phyloP scores from a whole-genome alignment of 2,113 vertebrate genomes.

The Erpornis zantholeuca region DNA sequence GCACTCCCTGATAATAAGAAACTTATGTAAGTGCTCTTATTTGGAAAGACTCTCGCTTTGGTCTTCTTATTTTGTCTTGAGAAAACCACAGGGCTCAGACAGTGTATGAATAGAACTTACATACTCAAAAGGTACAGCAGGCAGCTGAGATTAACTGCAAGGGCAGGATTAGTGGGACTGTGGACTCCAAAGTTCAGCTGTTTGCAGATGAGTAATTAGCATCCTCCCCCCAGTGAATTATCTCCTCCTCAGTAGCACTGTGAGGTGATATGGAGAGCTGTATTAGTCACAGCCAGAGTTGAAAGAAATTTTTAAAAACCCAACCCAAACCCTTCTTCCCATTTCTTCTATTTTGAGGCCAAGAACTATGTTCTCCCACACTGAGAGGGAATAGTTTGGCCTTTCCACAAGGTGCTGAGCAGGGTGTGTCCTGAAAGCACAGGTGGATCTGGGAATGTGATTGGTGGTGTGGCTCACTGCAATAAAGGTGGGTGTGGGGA shows the following conservation, averaged over 20 bases:
- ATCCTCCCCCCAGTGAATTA: neutral
- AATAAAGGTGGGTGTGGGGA: neutral
- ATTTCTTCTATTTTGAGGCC: neutral
- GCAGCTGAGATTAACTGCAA: neutral
- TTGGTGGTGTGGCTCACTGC: neutral
- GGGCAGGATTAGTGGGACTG: neutral
- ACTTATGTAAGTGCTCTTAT: constrained; percentile 14
- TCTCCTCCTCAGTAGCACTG: neutral
- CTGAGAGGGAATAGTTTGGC: neutral
- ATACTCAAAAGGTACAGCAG: neutral
- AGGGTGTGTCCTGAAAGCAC: neutral
- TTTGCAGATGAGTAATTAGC: constrained; percentile 11
- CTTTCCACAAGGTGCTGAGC: neutral
- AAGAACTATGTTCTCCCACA: neutral
- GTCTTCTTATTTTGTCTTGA: constrained; percentile 9
- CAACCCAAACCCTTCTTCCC: neutral
- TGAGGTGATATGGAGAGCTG: neutral
- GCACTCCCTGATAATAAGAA: constrained; percentile 1
- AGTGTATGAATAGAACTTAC: neutral
- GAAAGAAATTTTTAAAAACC: neutral
- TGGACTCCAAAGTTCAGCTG: neutral
- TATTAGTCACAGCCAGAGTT: neutral
- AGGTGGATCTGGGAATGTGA: neutral
- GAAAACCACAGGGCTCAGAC: neutral
- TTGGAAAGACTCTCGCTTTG: neutral